phyloP scores from a whole-genome alignment of 2,797 vertebrate genomes.

The Benthosema pterotum region DNA sequence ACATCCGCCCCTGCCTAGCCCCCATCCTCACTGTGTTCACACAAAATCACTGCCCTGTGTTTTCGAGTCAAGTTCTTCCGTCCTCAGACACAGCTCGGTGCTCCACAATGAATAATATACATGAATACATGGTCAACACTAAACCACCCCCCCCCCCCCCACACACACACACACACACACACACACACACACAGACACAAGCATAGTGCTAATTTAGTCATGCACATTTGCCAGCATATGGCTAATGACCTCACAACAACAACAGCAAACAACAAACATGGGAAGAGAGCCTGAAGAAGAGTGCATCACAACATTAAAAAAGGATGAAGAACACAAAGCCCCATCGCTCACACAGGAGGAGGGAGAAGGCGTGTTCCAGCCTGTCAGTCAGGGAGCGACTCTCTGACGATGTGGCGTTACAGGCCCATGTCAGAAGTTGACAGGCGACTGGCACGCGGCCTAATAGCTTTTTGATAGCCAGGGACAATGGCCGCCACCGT shows the following conservation, averaged over 20 bases:
- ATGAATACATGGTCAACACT: too few relatives aligned
- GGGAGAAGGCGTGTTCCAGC: conserved; percentile 55
- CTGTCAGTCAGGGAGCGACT: conserved; percentile 41
- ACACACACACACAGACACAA: too few relatives aligned
- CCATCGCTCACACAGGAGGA: conserved; percentile 48
- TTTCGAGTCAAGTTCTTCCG: conserved; percentile 55
- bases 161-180: too few relatives aligned
- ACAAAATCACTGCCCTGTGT: conserved; percentile 44
- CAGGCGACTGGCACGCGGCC: conserved; percentile 69
- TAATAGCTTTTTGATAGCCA: conserved; percentile 78
- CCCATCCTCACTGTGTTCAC: conserved; percentile 49
- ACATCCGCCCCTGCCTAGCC: too few relatives aligned
- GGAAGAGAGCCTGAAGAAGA: conserved; percentile 36
- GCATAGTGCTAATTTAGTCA: not conserved
- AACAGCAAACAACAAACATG: conserved; percentile 29
- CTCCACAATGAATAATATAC: too few relatives aligned
- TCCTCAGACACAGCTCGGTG: too few relatives aligned
- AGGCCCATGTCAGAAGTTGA: conserved; percentile 71
- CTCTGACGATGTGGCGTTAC: conserved; percentile 53
- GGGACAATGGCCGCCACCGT: conserved; percentile 57
- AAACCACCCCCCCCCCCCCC: too few relatives aligned
- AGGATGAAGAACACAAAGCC: conserved; percentile 61
- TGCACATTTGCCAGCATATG: conserved; percentile 62
- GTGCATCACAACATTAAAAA: conserved; percentile 52
- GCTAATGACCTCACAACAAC: conserved; percentile 53